Percentiles rank a stretch among this genome's conserved stretches.
Evolutionary conservation across 1,140 invertebrate species (phyloP).

Genomic region (Orussus abietinus): DNA sequence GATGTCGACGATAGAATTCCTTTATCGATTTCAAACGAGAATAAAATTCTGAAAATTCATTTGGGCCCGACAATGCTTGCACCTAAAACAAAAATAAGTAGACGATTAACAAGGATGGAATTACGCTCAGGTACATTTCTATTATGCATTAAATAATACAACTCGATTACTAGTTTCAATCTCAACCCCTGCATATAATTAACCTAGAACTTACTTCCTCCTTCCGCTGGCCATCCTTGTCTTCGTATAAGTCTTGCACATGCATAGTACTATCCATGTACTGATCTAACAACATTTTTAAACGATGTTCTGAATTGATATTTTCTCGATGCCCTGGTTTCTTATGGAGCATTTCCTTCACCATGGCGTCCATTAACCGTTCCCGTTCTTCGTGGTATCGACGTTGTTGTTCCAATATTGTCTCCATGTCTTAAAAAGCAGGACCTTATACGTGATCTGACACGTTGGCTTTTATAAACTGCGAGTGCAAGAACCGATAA

Average conservation of each 20-base stretch:
- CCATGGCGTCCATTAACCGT: slow-evolving; percentile 90
- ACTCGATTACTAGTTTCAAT: too few relatives aligned
- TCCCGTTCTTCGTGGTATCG: slow-evolving; percentile 98
- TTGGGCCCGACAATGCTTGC: slow-evolving; percentile 89
- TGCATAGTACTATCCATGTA: slow-evolving; percentile 80
- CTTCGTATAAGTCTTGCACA: slow-evolving; percentile 92
- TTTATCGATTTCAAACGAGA: slow-evolving; percentile 88
- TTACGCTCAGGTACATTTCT: too few relatives aligned
- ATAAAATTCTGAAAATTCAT: slow-evolving; percentile 98
- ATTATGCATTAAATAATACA: too few relatives aligned
- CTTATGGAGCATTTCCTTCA: slow-evolving; percentile 93
- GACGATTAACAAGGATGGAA: too few relatives aligned
- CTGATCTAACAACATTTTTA: slow-evolving; percentile 88
- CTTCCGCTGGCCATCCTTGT: slow-evolving; percentile 92
- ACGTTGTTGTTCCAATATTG: slow-evolving; percentile 94
- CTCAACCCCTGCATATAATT: too few relatives aligned
- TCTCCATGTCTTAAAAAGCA: slow-evolving; percentile 89
- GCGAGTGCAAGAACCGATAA: too few relatives aligned
- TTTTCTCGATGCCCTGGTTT: slow-evolving; percentile 86
- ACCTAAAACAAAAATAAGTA: slow-evolving; percentile 29
- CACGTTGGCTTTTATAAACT: too few relatives aligned
- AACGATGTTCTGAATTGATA: slow-evolving; percentile 94
- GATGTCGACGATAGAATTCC: slow-evolving; percentile 94
- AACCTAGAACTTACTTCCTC: slow-evolving; percentile 86
- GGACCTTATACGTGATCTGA: too few relatives aligned